Conservation (phyloP, 2,888 invertebrate genomes). For the Orchesellides sinensis region DNA sequence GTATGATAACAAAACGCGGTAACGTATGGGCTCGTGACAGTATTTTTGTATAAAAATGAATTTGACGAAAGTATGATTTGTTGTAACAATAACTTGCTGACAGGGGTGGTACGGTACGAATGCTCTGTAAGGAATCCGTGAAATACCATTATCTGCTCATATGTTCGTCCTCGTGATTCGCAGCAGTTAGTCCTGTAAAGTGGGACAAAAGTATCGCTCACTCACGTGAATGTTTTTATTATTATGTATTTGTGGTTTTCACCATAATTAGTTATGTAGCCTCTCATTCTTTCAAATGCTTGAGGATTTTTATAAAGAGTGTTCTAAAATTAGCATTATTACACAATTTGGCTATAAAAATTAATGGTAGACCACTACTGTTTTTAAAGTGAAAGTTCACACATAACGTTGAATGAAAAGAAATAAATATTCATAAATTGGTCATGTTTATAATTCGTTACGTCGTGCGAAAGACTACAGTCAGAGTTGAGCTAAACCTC, state of each 20-base stretch:
- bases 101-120: too few species aligned
- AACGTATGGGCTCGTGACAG: too few species aligned
- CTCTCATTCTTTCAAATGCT: not conserved
- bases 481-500: too few species aligned
- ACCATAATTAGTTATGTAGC: constrained; percentile 5
- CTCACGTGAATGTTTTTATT: not conserved
- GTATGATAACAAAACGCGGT: too few species aligned
- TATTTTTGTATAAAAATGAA: too few species aligned
- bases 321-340: constrained; percentile 44
- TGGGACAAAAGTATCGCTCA: constrained; percentile 14
- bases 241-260: not conserved
- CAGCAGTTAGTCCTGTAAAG: constrained; percentile 48
- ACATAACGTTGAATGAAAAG: not conserved
- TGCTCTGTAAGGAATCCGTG: not conserved
- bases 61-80: too few species aligned
- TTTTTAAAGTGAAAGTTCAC: constrained; percentile 46
- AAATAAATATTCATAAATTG: not conserved
- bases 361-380: not conserved
- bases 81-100: too few species aligned
- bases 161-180: constrained; percentile 42
- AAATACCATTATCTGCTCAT: not conserved
- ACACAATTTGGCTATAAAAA: constrained; percentile 23
- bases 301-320: not conserved
- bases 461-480: constrained; percentile 9
- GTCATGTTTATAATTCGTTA: constrained; percentile 23